These are phyloP conservation scores for Antechinus stuartii DNA, from an alignment of 2,113 vertebrate genomes.

Conservation along the genomic window DNA sequence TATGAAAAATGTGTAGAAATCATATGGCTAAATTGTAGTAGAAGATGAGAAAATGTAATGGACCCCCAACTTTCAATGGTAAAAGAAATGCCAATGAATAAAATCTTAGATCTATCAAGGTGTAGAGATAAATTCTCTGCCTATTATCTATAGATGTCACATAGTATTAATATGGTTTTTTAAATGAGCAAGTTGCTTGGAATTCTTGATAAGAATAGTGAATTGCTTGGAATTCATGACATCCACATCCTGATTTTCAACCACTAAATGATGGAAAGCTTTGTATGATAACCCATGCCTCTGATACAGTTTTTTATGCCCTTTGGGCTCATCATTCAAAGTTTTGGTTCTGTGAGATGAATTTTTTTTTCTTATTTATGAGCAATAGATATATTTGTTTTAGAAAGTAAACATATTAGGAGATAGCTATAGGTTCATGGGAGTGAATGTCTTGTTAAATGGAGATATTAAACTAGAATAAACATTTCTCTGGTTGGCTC, in stretches of 20 bases:
- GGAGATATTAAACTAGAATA: constrained; percentile 27
- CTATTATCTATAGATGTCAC: not conserved
- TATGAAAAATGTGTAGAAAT: not conserved
- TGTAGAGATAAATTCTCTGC: too few relatives aligned
- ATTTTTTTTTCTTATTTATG: not conserved
- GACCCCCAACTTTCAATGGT: not conserved
- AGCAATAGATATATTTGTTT: not conserved
- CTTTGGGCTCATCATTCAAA: not conserved
- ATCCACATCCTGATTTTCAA: not conserved
- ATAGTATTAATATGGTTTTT: not conserved
- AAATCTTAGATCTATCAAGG: too few relatives aligned
- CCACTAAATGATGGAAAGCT: not conserved
- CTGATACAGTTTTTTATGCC: not conserved
- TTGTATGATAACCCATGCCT: not conserved
- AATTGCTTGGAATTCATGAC: not conserved
- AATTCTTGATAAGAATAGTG: not conserved
- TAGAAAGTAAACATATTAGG: constrained; percentile 5
- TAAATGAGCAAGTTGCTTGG: not conserved
- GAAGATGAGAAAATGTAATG: not conserved
- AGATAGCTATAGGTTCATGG: not conserved
- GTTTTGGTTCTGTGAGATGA: not conserved
- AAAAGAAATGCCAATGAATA: not conserved
- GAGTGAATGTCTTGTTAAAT: not conserved
- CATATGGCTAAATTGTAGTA: not conserved
- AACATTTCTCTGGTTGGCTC: constrained; percentile 21